Conservation (phyloP, 2,113 vertebrate species). For the Campylomormyrus tamandua region DNA sequence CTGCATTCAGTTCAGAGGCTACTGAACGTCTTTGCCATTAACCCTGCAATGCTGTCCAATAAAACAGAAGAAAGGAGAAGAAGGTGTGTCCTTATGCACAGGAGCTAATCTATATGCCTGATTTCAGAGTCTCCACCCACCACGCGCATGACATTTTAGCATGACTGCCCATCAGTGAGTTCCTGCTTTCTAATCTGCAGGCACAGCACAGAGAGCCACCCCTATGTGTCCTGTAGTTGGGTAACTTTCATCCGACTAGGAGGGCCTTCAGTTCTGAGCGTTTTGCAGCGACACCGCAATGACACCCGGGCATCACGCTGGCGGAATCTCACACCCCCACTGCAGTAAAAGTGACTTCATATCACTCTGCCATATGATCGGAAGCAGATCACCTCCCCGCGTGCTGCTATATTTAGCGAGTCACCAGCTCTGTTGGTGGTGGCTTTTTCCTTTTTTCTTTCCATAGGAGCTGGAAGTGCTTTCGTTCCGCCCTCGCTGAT, state of each 20-base stretch:
- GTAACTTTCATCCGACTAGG: not conserved
- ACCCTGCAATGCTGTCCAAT: not conserved
- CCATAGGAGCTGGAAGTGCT: not conserved
- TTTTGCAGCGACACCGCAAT: not conserved
- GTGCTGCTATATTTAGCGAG: not conserved
- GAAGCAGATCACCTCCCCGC: not conserved
- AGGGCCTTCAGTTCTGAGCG: not conserved
- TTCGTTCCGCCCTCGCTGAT: not conserved
- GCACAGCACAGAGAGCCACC: not conserved
- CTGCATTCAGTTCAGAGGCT: not conserved
- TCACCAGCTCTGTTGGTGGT: not conserved
- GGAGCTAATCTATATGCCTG: not conserved
- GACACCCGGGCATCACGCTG: not conserved
- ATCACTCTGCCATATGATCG: not conserved
- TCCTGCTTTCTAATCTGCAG: not conserved
- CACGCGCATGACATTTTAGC: not conserved
- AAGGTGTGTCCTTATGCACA: not conserved
- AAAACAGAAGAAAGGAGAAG: not conserved
- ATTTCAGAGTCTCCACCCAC: not conserved
- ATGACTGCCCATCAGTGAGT: not conserved
- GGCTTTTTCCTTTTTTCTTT: not conserved
- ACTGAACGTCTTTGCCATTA: not conserved
- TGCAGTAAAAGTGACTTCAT: slow-evolving; percentile 9
- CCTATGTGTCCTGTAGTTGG: not conserved
- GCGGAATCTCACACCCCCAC: slow-evolving; percentile 12